Base-by-base conservation (phyloP, 2,888 invertebrate genomes). In the Drosophila percnosoma region DNA sequence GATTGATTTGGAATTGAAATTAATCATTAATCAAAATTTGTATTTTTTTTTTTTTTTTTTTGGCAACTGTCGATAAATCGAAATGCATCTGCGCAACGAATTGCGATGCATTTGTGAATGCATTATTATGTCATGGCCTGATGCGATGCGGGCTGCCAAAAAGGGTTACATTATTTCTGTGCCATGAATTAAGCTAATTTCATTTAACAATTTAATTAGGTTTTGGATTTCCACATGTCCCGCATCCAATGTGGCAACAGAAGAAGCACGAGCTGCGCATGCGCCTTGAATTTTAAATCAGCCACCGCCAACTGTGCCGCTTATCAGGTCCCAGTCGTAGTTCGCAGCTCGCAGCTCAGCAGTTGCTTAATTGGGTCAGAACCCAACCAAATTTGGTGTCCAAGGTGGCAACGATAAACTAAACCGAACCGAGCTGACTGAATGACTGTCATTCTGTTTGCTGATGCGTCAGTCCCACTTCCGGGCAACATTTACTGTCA, bases 191-290 rank as follows among this genome's bases (percentile, higher is more conserved):
- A 79, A 87, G 87, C 89, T 83, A 83, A 83, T 83, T 84, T 89
- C 58, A 59, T 75, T 89, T 86, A 61, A 86, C 90, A 86, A 88
- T 86, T 86, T 90, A 89, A 86, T 86, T 86, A 75, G 88, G 65
- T 65, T 84, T 77, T 73, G 51, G 68, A 70, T 82, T 90, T 80
- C 80, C 90, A 86, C 90, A 86, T 86, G 90, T 88, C 85, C 85
- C 85, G 85, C 85, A 85, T 71, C 10, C 45, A 3, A 45, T 52
- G 65, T 42, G 55, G 59, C 78, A 72, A 29, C 57, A 68, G 33
- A 54, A 69, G 73, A 69, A 65, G 71, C 64, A 86, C 81, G 74
- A 68, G 73, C 69, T 73, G 66, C 84, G 82, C 87, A 81, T 84
- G 83, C 89, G 83, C 68, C 77, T 66, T 73, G 78, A 71, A 68